Evolutionary conservation across 1,140 invertebrate species (phyloP).

Genomic region (Protaetia brevitarsis): DNA sequence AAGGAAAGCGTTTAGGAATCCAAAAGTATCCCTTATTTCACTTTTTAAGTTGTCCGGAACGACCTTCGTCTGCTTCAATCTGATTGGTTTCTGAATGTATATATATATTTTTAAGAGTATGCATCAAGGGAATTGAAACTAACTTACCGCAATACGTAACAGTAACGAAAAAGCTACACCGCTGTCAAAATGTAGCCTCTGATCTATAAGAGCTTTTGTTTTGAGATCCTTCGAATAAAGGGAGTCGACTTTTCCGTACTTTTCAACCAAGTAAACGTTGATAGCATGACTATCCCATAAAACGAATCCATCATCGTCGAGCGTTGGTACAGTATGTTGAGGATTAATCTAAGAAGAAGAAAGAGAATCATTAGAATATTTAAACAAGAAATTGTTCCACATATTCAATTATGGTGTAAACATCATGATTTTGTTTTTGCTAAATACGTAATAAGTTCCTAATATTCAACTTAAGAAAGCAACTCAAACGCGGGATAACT

Average conservation of each 20-base stretch:
- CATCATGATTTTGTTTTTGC: too few species aligned
- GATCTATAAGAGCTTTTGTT: conserved; percentile 55
- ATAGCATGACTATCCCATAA: conserved; percentile 61
- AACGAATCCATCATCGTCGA: conserved; percentile 62
- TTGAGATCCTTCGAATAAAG: conserved; percentile 61
- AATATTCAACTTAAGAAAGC: too few species aligned
- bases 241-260: conserved; percentile 56
- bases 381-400: too few species aligned
- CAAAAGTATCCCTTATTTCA: conserved; percentile 5
- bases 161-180: conserved; percentile 36
- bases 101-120: too few species aligned
- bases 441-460: too few species aligned
- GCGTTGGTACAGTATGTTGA: conserved; percentile 66
- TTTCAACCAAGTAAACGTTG: conserved; percentile 54
- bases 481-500: too few species aligned
- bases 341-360: conserved; percentile 55
- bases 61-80: conserved; percentile 30
- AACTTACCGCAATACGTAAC: conserved; percentile 6
- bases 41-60: conserved; percentile 38
- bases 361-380: not conserved
- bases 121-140: too few species aligned
- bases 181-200: conserved; percentile 53
- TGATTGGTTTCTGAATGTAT: conserved; percentile 33
- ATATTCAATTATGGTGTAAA: too few species aligned
- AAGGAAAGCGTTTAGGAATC: not conserved